phyloP scores from a whole-genome alignment of 2,797 vertebrate genomes.

The Leptodactylus fallax region DNA sequence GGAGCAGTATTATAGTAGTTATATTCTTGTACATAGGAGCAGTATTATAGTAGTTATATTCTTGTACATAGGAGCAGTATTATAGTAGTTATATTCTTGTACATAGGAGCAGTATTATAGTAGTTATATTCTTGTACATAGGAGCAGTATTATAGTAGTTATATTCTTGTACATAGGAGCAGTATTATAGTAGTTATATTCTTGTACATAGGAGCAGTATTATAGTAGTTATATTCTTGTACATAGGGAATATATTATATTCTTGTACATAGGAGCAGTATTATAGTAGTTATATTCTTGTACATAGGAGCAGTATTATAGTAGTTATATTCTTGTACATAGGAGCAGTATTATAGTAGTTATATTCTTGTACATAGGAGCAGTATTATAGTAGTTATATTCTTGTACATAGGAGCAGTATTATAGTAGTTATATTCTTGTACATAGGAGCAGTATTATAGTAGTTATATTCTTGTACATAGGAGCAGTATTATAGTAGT shows the following conservation, averaged over 20 bases:
- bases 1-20: too few relatives aligned
- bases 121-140: too few relatives aligned
- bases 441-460: not conserved
- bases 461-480: slow-evolving; percentile 6
- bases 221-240: too few relatives aligned
- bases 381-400: not conserved
- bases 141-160: too few relatives aligned
- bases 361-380: not conserved
- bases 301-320: not conserved
- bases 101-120: too few relatives aligned
- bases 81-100: too few relatives aligned
- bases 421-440: slow-evolving; percentile 4
- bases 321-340: not conserved
- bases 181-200: too few relatives aligned
- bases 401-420: not conserved
- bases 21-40: too few relatives aligned
- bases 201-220: too few relatives aligned
- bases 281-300: slow-evolving; percentile 1
- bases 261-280: not conserved
- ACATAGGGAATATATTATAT: too few relatives aligned
- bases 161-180: too few relatives aligned
- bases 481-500: not conserved
- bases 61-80: not conserved
- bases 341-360: not conserved
- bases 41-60: too few relatives aligned